Base-by-base conservation (phyloP, 2,888 invertebrate genomes). In the Cephus pygmeus region DNA sequence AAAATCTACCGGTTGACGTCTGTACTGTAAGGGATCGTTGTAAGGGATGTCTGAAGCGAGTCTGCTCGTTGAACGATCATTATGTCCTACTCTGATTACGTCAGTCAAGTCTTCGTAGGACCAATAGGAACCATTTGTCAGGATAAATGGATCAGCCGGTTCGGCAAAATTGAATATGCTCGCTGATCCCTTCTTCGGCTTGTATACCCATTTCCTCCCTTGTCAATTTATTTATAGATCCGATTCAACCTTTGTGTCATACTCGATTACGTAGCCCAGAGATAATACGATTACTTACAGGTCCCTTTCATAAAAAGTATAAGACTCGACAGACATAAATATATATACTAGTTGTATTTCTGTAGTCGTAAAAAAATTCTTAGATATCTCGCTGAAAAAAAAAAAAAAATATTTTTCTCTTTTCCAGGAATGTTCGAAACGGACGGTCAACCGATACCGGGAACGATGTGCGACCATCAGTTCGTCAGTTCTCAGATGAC, bases 391-490 rank as follows among this genome's bases (percentile, higher is more conserved):
- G 0, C 15, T 56, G 0, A 56, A 56, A 56, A 40, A 23, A 56
- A 3, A 0, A 6, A 31, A 31, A 31, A 31, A 31, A 31, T 31
- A 31, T 31, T 56, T 23, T 9, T 56, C 15, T 85, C 81, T 88
- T 86, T 93, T 92, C 2, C 93, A 97, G 97, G 95, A 86, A 92
- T 95, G 86, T 97, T 96, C 91, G 95, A 95, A 89, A 97, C 96
- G 34, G 96, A 96, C 89, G 97, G 97, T 31, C 94, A 96, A 86
- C 93, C 95, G 86, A 92, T 97, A 86, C 93, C 94, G 34, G 96
- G 95, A 71, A 96, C 96, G 77, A 95, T 95, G 92, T 97, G 97
- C 91, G 97, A 97, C 92, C 96, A 95, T 92, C 96, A 96, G 92
- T 97, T 97, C 92, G 94, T 95, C 90, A 95, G 96, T 89, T 94